Base-by-base conservation (phyloP, 2,888 invertebrate species). In the Minunthozetes semirufus region DNA sequence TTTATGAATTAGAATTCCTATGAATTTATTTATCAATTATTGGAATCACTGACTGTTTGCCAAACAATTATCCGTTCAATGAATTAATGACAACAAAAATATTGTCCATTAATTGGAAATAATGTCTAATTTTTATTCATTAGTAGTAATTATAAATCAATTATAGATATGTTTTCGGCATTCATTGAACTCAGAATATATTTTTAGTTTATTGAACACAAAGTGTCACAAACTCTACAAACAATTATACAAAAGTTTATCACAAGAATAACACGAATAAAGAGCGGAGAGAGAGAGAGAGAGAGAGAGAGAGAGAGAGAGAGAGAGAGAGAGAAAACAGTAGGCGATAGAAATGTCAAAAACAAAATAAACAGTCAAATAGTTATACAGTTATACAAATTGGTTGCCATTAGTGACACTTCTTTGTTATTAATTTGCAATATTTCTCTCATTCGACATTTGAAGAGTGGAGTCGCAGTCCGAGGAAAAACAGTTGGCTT, bases 251-350 rank as follows among this genome's bases (percentile, higher is more conserved):
- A 48, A 48, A 33, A 33, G 33, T 33, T 33, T 33, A 8, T 33
- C 33, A 33, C 3, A 33, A 33, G 33, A 33, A 33, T 33, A 33
- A 33, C 33, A 33, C 33, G 33, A 33, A 33, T 33, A 33, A 8
- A 27, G 33, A 33, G 33, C n/a, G n/a, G n/a, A n/a, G n/a, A n/a
- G n/a, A n/a, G n/a, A n/a, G n/a, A n/a, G n/a, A 61, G n/a, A 13
- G 61, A 61, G 61, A 61, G 61, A 61, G 61, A 61, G 61, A 61
- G 61, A 61, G 61, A 61, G 61, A 61, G 61, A 61, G 61, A 61
- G 61, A 61, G 61, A 61, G 61, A 61, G 61, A 61, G 61, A 61
- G 61, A 61, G 61, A 61, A 25, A 61, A 25, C 19, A 25, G 25
- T 19, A 61, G 61, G 25, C 22, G 61, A 19, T 22, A 27, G 17